These are phyloP conservation scores for Escarpia spicata DNA, from an alignment of 2,888 invertebrate genomes.

Conservation along the genomic window DNA sequence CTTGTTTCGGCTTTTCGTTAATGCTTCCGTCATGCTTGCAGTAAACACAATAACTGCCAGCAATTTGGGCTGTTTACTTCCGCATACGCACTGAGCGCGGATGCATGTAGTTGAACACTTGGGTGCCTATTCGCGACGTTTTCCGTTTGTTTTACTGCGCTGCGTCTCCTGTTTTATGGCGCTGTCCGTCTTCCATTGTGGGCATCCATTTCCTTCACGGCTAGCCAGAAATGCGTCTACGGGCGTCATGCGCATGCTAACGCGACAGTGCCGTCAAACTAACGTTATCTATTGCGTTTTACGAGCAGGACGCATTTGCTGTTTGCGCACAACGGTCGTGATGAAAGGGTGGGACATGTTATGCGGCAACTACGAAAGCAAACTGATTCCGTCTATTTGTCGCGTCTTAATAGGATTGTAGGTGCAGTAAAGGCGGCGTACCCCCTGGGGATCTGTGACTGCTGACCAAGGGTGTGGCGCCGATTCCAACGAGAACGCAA, in stretches of 20 bases:
- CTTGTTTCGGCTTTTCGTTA: not conserved
- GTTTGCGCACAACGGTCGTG: not conserved
- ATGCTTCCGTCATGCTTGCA: not conserved
- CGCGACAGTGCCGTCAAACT: not conserved
- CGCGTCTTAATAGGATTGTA: not conserved
- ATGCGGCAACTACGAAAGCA: not conserved
- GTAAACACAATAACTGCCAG: not conserved
- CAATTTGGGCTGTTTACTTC: not conserved
- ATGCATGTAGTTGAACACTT: not conserved
- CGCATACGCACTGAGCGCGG: not conserved
- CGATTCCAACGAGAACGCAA: not conserved
- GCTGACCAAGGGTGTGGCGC: not conserved
- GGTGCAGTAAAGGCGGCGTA: not conserved
- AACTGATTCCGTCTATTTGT: not conserved
- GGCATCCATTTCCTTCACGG: not conserved
- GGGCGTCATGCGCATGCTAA: not conserved
- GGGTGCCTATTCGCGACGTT: not conserved
- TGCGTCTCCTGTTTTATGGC: not conserved
- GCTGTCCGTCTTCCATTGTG: not conserved
- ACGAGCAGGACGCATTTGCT: not conserved
- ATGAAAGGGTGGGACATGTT: not conserved
- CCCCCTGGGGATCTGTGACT: not conserved
- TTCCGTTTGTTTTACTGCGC: not conserved
- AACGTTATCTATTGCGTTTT: not conserved
- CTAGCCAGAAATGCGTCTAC: not conserved